A percentile compares a stretch with the other conserved stretches of the same genome.
Evolutionary conservation across 2,797 vertebrate genomes (phyloP).

Genomic region (Masticophis lateralis): DNA sequence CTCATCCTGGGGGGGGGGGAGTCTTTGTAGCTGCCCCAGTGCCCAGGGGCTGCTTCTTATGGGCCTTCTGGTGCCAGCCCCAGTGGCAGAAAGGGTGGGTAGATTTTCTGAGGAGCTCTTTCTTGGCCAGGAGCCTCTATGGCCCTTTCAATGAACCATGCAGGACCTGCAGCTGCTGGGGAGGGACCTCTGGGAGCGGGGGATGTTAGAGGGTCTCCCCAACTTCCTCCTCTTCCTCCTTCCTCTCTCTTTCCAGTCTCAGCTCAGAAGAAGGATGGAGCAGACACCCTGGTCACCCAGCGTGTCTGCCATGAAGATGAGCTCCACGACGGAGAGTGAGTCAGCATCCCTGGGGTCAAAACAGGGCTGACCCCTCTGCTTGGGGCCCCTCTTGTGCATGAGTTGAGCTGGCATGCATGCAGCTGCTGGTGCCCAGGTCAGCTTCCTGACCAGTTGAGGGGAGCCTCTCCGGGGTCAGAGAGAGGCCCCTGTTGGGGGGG

Average conservation of each 20-base stretch:
- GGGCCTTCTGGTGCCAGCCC: not conserved
- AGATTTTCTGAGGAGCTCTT: not conserved
- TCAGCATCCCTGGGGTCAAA: accelerated
- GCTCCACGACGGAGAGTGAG: conserved; percentile 84
- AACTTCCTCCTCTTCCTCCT: not conserved
- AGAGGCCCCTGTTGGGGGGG: not conserved
- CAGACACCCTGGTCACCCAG: conserved; percentile 61
- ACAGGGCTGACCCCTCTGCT: not conserved
- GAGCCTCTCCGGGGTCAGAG: not conserved
- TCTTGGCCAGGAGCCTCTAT: not conserved
- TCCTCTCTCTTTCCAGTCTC: not conserved
- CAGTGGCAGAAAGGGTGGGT: not conserved
- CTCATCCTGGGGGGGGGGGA: not conserved
- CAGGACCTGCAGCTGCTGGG: not conserved
- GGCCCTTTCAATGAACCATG: not conserved
- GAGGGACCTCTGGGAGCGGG: not conserved
- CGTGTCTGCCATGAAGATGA: conserved; percentile 80
- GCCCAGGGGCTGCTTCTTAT: not conserved
- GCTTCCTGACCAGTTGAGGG: not conserved
- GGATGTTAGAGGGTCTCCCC: not conserved
- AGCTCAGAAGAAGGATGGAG: not conserved
- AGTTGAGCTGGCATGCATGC: not conserved
- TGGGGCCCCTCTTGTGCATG: not conserved
- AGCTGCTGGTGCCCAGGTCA: not conserved
- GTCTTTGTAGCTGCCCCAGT: not conserved